Conservation (phyloP, 2,888 invertebrate genomes). For the Imbricaverruca yamaguchii region DNA sequence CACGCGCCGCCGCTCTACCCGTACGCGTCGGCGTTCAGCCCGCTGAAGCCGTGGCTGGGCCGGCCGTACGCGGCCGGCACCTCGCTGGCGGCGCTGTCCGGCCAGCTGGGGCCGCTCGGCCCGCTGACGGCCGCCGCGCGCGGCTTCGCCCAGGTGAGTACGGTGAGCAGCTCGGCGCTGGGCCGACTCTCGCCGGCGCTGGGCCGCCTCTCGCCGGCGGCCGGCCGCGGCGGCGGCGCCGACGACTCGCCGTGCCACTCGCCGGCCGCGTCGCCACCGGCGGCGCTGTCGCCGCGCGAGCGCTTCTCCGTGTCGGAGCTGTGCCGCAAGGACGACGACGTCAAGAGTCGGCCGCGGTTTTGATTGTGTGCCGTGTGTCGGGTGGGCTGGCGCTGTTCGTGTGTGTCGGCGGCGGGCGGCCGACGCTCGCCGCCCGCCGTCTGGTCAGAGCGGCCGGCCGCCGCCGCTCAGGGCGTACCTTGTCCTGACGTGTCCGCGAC, state of each 20-base stretch:
- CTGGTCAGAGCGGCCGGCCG: too few species aligned
- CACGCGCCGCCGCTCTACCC: constrained; percentile 59
- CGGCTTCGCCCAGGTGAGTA: not conserved
- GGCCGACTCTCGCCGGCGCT: not conserved
- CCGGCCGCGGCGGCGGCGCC: not conserved
- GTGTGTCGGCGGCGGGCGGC: too few species aligned
- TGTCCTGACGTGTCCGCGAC: not conserved
- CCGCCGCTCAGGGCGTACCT: too few species aligned
- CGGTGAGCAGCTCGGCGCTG: not conserved
- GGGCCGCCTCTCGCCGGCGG: not conserved
- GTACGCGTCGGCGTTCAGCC: constrained; percentile 13
- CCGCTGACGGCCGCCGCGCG: not conserved
- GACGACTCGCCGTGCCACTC: not conserved
- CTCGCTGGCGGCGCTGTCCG: not conserved
- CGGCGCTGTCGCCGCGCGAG: constrained; percentile 45
- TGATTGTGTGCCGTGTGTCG: not conserved
- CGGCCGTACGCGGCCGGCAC: not conserved
- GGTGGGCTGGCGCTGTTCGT: too few species aligned
- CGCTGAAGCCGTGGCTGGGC: constrained; percentile 19
- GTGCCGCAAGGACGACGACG: not conserved
- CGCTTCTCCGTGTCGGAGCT: constrained; percentile 17
- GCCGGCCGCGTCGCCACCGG: constrained; percentile 35
- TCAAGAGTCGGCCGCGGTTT: not conserved
- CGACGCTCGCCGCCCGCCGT: too few species aligned
- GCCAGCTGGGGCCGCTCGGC: too few species aligned